Base-by-base conservation (phyloP, 1,140 invertebrate species). In the Galleria mellonella region DNA sequence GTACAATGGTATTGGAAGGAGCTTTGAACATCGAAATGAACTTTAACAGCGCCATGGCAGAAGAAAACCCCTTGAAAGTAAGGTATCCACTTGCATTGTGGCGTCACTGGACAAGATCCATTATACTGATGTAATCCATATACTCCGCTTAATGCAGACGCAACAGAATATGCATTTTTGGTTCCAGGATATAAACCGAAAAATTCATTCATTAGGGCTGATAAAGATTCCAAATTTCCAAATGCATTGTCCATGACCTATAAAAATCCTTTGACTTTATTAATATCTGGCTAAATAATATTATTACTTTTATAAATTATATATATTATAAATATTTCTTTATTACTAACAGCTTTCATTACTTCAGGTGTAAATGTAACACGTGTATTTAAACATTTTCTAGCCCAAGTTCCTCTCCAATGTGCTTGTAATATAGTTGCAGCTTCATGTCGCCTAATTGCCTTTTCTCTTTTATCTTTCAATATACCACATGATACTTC, bases 201-300 rank as follows among this genome's bases (percentile, higher is more conserved):
- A 47, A 82, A 83, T 43, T 79, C 64, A 29, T 78, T 82, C 77
- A 83, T 82, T n/a, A 83, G 32, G 0, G 47, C 57, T 17, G 75
- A 69, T 12, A 83, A 27, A 1, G 58, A 47, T 41, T 82, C 77
- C 11, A 71, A 11, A 41, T 67, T 71, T 6, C 75, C 79, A 42
- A 81, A 77, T 9, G 55, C 65, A 15, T 56, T 55, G n/a, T 83
- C 79, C 57, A 69, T 68, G 27, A 83, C 33, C 79, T 83, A 41
- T 0, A 60, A 62, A n/a, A n/a, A n/a, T n/a, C n/a, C n/a, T n/a
- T n/a, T n/a, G n/a, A n/a, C n/a, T n/a, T n/a, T n/a, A n/a, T n/a
- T n/a, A n/a, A n/a, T n/a, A n/a, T n/a, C n/a, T n/a, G n/a, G n/a
- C n/a, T n/a, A n/a, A n/a, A n/a, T n/a, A n/a, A n/a, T n/a, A n/a